Evolutionary conservation across 2,888 invertebrate genomes (phyloP).

Genomic region (Labia minor): DNA sequence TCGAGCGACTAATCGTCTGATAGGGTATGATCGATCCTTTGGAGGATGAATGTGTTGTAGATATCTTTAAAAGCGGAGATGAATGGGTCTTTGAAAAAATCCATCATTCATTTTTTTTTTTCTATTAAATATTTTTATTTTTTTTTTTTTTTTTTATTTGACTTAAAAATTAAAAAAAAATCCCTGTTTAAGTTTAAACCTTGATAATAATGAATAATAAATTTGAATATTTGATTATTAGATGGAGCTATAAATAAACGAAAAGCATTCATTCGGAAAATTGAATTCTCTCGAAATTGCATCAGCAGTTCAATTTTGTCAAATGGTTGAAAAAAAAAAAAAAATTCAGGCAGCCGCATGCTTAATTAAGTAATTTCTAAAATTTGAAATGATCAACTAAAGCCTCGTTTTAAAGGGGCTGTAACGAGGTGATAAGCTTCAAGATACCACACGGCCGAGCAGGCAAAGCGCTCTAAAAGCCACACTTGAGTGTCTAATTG

Average conservation of each 20-base stretch:
- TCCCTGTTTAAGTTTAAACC: not conserved
- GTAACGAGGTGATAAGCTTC: not conserved
- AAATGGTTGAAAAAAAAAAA: not conserved
- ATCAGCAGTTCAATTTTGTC: conserved; percentile 13
- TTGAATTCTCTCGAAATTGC: conserved; percentile 1
- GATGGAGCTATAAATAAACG: conserved; percentile 13
- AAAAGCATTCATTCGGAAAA: conserved; percentile 1
- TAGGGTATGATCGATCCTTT: not conserved
- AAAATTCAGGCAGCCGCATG: conserved; percentile 5
- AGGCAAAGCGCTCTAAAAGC: conserved; percentile 1
- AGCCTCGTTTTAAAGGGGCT: conserved; percentile 13
- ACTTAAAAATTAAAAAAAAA: not conserved
- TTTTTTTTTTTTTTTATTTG: no score
- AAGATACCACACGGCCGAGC: conserved; percentile 13
- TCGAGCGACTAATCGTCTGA: not conserved
- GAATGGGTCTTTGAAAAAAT: not conserved
- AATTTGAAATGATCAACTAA: conserved; percentile 1
- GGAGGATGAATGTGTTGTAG: not conserved
- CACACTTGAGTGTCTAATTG: not conserved
- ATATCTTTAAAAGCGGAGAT: not conserved
- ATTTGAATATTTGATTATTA: conserved; percentile 13
- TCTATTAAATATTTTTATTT: not conserved
- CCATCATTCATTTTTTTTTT: not conserved
- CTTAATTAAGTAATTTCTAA: conserved; percentile 13
- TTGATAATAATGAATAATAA: not conserved